Evolutionary conservation across 1,140 invertebrate genomes (phyloP), one percentile per base, ranked within the genome.

Genomic region (Drosophila orosa): DNA sequence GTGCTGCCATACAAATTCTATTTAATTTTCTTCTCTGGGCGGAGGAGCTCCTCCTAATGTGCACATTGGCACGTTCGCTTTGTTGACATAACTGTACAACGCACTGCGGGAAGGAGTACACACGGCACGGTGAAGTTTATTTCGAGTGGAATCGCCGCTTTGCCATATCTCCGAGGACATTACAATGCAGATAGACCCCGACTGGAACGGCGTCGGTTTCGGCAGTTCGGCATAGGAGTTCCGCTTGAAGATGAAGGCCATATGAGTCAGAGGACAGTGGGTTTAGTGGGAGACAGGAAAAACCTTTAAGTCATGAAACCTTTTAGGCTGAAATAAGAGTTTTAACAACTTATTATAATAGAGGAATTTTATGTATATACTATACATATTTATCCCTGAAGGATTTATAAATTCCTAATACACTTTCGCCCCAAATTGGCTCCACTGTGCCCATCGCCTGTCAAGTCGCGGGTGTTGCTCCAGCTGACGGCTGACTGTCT

Each of bases 31-130:
- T 40, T 15, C 29, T 12, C 29, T 39, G 8, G 13, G n/a, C 15
- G 39, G 10, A 37, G 42, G 52, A 45, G 48, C 75, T 79, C 59
- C 82, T 69, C 69, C 69, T 79, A 86, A 86, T 86, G 83, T 87
- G 79, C 83, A 87, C 83, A 86, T 86, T 86, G 83, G 83, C 83
- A 86, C 83, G 83, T 86, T 86, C 83, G 57, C 72, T 83, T 87
- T 86, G 83, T 86, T 86, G 83, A 86, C 83, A 86, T 84, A 86
- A 86, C 83, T 86, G 83, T 87, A 87, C 75, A 86, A 42, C 56
- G 37, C 35, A 25, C 24, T 45, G 25, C 10, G 33, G 27, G 40
- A 9, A 2, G 22, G 19, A 42, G 39, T 12, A 19, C 60, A 29
- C 35, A 10, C 73, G 63, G 67, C 44, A 58, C 58, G 67, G 54